These are phyloP conservation scores for Aphelocoma coerulescens DNA, from an alignment of 2,113 vertebrate species.

Conservation along the genomic window DNA sequence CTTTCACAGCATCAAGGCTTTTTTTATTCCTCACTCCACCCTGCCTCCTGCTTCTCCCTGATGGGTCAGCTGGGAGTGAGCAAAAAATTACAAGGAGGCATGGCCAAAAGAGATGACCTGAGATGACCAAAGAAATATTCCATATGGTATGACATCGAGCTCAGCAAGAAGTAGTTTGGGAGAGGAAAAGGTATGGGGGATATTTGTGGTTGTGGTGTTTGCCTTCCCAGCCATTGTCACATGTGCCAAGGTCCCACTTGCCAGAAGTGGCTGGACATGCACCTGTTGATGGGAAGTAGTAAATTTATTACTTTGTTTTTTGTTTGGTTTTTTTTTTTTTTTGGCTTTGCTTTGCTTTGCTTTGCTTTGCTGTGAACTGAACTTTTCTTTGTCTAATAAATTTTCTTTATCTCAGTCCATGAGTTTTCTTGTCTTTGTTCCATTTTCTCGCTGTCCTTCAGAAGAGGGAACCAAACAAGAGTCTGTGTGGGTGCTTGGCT, in stretches of 20 bases:
- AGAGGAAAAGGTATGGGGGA: background rate
- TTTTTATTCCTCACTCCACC: background rate
- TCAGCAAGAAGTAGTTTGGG: background rate
- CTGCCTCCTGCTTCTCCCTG: accelerated
- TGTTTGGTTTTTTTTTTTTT: background rate
- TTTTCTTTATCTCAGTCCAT: background rate
- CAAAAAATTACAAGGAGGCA: background rate
- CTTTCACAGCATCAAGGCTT: background rate
- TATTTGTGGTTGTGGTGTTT: background rate
- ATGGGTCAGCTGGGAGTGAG: accelerated
- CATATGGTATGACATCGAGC: accelerated
- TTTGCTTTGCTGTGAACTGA: background rate
- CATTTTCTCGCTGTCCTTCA: background rate
- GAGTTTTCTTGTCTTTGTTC: background rate
- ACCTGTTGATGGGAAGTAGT: background rate
- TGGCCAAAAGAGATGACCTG: background rate
- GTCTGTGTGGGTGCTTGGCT: background rate
- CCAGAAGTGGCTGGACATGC: background rate
- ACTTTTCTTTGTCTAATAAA: background rate
- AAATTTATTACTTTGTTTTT: background rate
- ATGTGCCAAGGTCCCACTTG: background rate
- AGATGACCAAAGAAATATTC: background rate
- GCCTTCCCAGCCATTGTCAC: background rate
- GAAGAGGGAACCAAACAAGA: background rate
- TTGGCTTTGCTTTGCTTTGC: background rate